A percentile compares a stretch with the other conserved stretches of the same genome.
These are phyloP conservation scores for Thalassophryne amazonica DNA, from an alignment of 2,797 vertebrate species.

Conservation along the genomic window DNA sequence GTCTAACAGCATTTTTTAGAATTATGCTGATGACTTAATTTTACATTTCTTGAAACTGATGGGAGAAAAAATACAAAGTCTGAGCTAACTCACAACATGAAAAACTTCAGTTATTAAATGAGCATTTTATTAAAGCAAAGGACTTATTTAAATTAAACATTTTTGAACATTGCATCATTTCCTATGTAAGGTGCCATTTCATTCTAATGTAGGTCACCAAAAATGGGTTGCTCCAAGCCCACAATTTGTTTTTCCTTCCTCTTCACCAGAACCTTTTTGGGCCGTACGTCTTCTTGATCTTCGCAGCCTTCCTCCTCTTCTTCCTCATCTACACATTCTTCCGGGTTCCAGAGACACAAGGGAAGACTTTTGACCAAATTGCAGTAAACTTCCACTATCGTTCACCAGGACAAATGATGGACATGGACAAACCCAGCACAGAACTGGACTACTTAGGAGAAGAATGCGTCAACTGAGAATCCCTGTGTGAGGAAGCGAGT, in stretches of 20 bases:
- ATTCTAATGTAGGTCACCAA: background rate
- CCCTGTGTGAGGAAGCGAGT: background rate
- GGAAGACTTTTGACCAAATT: constrained; percentile 91
- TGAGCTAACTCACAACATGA: too few relatives aligned
- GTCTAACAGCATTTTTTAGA: too few relatives aligned
- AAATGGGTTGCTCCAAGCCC: too few relatives aligned
- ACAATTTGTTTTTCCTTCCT: background rate
- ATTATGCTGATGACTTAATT: too few relatives aligned
- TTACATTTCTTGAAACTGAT: too few relatives aligned
- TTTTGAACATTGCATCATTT: too few relatives aligned
- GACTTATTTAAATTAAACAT: too few relatives aligned
- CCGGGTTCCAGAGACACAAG: constrained; percentile 87
- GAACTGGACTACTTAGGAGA: constrained; percentile 87
- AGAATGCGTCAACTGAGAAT: constrained; percentile 63
- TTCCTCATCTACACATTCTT: constrained; percentile 92
- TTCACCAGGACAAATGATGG: constrained; percentile 75
- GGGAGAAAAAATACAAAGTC: too few relatives aligned
- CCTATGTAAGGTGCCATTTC: too few relatives aligned
- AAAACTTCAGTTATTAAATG: too few relatives aligned
- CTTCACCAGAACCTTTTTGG: constrained; percentile 71
- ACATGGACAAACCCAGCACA: constrained; percentile 82
- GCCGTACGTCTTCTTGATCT: constrained; percentile 90
- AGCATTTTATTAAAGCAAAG: too few relatives aligned
- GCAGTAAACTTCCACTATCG: constrained; percentile 75
- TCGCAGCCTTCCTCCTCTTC: constrained; percentile 82